Evolutionary conservation across 2,797 vertebrate genomes (phyloP).

Genomic region (Apogon talboti): DNA sequence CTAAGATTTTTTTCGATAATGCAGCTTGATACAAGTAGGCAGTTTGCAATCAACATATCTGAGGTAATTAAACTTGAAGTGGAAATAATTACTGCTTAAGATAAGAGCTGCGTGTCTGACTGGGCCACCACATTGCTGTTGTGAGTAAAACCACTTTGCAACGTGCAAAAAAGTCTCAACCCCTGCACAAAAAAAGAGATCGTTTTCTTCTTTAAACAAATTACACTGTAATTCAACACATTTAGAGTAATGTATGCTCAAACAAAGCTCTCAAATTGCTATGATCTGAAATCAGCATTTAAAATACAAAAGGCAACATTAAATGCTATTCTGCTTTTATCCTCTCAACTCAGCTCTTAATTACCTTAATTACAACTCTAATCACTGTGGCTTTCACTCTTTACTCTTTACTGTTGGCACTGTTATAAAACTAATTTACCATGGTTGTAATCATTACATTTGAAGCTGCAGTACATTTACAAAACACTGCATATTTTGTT

Average conservation of each 20-base stretch:
- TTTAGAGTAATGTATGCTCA: conserved; percentile 57
- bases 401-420: background rate
- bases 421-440: conserved; percentile 10
- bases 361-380: conserved; percentile 44
- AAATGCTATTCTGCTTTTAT: conserved; percentile 29
- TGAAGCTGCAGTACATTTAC: conserved; percentile 8
- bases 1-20: conserved; percentile 20
- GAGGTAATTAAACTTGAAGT: conserved; percentile 50
- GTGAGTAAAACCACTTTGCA: conserved; percentile 54
- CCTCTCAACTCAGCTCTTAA: conserved; percentile 30
- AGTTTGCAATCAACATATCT: conserved; percentile 50
- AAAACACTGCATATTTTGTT: conserved; percentile 11
- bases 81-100: conserved; percentile 56
- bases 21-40: conserved; percentile 45
- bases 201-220: conserved; percentile 43
- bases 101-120: conserved; percentile 33
- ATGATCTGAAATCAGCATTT: conserved; percentile 29
- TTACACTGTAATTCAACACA: conserved; percentile 56
- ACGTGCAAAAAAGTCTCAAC: conserved; percentile 17
- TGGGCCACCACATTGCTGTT: conserved; percentile 27
- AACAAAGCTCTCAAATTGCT: conserved; percentile 42
- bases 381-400: conserved; percentile 38
- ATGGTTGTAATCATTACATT: background rate
- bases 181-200: conserved; percentile 46
- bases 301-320: conserved; percentile 41